Evolutionary conservation across 1,140 invertebrate species (phyloP).

Genomic region (Saccostrea cuccullata): DNA sequence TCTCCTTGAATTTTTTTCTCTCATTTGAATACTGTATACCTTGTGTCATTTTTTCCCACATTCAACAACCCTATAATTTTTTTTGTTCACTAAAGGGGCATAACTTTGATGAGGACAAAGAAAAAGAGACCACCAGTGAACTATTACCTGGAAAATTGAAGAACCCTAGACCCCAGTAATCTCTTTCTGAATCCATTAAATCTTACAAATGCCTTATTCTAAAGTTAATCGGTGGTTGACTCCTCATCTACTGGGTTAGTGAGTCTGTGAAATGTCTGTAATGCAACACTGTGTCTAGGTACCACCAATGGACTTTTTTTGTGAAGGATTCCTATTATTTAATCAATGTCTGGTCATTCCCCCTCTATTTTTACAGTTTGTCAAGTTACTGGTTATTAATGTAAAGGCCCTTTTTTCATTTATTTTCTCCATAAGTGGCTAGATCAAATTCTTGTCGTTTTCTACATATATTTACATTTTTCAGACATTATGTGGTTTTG

Average conservation of each 20-base stretch:
- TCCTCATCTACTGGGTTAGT: background rate
- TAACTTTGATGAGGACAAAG: background rate
- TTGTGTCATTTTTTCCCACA: background rate
- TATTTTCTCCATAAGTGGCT: background rate
- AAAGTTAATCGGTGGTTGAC: constrained; percentile 8
- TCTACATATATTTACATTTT: constrained; percentile 25
- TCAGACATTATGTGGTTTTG: background rate
- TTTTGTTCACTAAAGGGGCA: background rate
- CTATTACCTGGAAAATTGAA: constrained; percentile 1
- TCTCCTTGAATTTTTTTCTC: too few species aligned
- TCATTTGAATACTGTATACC: too few species aligned
- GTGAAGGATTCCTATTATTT: background rate
- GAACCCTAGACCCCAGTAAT: background rate
- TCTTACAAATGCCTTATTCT: background rate
- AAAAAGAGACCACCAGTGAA: background rate
- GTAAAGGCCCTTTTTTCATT: constrained; percentile 12
- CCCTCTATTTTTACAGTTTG: background rate
- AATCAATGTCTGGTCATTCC: constrained; percentile 11
- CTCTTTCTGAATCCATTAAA: background rate
- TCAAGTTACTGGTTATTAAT: constrained; percentile 17
- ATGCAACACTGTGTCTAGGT: background rate
- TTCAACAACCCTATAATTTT: background rate
- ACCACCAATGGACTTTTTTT: background rate
- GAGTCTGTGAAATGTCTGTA: background rate
- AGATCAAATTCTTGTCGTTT: constrained; percentile 13